phyloP scores from a whole-genome alignment of 2,888 invertebrate genomes.

The Galerucella nymphaeae region DNA sequence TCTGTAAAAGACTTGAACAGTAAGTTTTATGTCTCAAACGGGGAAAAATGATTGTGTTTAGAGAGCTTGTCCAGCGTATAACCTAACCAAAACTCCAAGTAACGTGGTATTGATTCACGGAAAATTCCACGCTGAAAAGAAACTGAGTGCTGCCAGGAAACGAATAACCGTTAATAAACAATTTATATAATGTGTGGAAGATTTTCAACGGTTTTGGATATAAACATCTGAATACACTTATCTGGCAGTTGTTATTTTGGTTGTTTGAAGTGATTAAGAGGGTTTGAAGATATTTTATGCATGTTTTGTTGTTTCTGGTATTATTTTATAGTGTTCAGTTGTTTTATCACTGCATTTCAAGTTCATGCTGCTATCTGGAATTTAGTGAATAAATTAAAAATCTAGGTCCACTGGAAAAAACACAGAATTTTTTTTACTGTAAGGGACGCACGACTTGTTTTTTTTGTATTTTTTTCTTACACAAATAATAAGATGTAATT shows the following conservation, averaged over 20 bases:
- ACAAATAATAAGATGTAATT: no score
- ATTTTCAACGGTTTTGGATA: background rate
- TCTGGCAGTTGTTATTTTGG: background rate
- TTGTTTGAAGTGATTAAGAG: background rate
- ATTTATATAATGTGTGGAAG: background rate
- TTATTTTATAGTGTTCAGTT: no score
- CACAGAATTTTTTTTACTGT: no score
- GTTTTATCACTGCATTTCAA: no score
- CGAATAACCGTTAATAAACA: background rate
- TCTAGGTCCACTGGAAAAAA: no score
- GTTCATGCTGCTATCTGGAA: no score
- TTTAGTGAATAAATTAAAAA: no score
- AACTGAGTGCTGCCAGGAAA: constrained; percentile 8
- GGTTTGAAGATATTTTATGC: no score
- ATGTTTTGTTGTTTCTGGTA: no score
- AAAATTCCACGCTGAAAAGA: constrained; percentile 32
- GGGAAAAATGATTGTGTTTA: constrained; percentile 9
- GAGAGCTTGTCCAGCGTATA: background rate
- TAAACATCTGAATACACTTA: background rate
- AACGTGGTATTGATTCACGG: constrained; percentile 38
- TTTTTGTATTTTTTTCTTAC: no score
- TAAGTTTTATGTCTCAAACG: constrained; percentile 45
- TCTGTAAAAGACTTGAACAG: constrained; percentile 54
- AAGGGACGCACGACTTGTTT: no score
- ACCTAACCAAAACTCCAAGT: constrained; percentile 38